Base-by-base conservation (phyloP, 2,797 vertebrate genomes). In the Coregonus suidteri region DNA sequence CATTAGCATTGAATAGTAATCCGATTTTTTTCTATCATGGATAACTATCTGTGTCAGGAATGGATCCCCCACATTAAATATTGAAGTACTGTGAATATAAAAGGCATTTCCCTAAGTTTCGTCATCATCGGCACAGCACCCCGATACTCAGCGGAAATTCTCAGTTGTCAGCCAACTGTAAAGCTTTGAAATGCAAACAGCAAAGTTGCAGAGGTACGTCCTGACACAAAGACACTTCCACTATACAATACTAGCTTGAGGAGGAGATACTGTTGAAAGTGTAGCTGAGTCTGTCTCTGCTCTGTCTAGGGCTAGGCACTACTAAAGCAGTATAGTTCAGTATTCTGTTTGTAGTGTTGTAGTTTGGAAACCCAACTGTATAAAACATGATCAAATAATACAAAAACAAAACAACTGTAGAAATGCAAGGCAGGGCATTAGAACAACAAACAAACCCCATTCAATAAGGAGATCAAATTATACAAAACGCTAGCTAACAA, bases 81-180 rank as follows among this genome's bases (percentile, higher is more conserved):
- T 75, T 53, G 30, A 79, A n/a, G n/a, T n/a, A n/a, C n/a, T n/a
- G n/a, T n/a, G 51, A 68, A 70, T 70, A 68, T 68, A 18, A 76
- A 30, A 20, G 74, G 56, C 47, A 74, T 88, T 85, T 81, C 82
- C 56, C n/a, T 56, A 74, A 30, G 75, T 88, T 85, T 86, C 76
- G 62, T 84, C 76, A 85, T 83, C 66, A 78, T 77, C 47, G 62
- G 66, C 59, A 73, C 68, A 75, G 54, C 35, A 30, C 59, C 59
- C 74, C 15, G 34, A 52, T 6, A 62, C 31, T 25, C 41, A 30
- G 41, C 13, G 2, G 71, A 53, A 9, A 53, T 62, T 31, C 51
- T 62, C 9, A 14, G 54, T 41, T 37, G 34, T 35, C 30, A 14
- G 15, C 15, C 52, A 73, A 52, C 71, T 31, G 41, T 25, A 53